phyloP scores from a whole-genome alignment of 2,113 vertebrate species.

The Gnathochromis pfefferi region DNA sequence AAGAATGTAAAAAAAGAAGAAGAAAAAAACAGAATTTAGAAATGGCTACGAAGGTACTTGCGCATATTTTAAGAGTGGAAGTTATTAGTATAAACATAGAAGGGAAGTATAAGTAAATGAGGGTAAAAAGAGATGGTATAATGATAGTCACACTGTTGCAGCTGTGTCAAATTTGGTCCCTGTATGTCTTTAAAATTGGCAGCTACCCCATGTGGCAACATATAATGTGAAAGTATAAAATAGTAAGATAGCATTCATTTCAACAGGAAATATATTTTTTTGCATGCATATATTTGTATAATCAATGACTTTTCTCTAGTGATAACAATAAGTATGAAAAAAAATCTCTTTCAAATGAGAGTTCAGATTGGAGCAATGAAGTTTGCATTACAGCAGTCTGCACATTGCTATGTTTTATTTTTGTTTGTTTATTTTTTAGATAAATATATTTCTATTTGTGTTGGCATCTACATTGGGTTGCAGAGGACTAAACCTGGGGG shows the following conservation, averaged over 20 bases:
- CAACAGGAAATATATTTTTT: neutral
- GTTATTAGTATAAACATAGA: neutral
- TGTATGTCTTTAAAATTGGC: constrained; percentile 36
- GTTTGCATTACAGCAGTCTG: neutral
- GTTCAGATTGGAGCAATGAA: neutral
- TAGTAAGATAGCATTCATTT: neutral
- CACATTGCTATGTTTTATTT: neutral
- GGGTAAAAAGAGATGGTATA: neutral
- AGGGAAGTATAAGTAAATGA: neutral
- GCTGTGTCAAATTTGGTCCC: neutral
- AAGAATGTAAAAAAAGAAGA: neutral
- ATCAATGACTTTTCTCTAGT: neutral
- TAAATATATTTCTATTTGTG: neutral
- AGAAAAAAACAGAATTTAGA: neutral
- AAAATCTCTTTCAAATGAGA: neutral
- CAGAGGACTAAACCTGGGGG: neutral
- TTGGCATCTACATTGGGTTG: neutral
- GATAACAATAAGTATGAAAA: neutral
- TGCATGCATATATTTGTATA: neutral
- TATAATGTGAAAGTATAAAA: constrained; percentile 36
- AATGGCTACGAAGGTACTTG: neutral
- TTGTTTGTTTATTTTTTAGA: neutral
- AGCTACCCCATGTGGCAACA: constrained; percentile 41
- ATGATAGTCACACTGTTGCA: neutral
- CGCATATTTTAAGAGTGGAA: neutral